Conservation (phyloP, 2,888 invertebrate genomes). For the Phlogophora meticulosa region DNA sequence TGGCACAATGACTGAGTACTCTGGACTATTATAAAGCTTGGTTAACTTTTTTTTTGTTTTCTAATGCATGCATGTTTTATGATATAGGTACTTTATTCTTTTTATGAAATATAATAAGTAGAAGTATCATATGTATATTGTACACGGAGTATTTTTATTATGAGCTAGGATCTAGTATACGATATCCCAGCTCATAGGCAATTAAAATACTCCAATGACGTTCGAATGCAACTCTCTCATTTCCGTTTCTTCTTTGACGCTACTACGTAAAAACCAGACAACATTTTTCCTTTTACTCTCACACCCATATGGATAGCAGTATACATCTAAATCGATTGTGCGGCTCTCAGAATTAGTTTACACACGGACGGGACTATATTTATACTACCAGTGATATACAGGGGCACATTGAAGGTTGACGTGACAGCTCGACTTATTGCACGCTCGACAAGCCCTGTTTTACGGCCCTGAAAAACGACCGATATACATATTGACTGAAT, state of each 20-base stretch:
- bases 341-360: conserved; percentile 59
- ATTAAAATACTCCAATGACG: not conserved
- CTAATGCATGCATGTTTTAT: too few species aligned
- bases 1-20: too few species aligned
- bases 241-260: conserved; percentile 6
- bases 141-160: too few species aligned
- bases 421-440: conserved; percentile 60
- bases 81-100: too few species aligned
- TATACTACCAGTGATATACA: conserved; percentile 57
- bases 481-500: conserved; percentile 41
- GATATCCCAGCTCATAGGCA: not conserved
- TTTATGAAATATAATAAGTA: too few species aligned
- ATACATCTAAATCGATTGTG: conserved; percentile 59
- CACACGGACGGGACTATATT: conserved; percentile 51
- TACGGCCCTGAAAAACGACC: conserved; percentile 50
- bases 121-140: too few species aligned
- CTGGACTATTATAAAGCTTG: too few species aligned
- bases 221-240: not conserved
- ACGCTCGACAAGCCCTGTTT: conserved; percentile 46
- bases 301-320: conserved; percentile 35
- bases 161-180: too few species aligned
- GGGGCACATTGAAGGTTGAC: conserved; percentile 43
- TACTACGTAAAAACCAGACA: not conserved
- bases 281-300: conserved; percentile 15
- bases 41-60: too few species aligned